phyloP scores from a whole-genome alignment of 1,140 invertebrate genomes.

The Eupristina koningsbergeri region DNA sequence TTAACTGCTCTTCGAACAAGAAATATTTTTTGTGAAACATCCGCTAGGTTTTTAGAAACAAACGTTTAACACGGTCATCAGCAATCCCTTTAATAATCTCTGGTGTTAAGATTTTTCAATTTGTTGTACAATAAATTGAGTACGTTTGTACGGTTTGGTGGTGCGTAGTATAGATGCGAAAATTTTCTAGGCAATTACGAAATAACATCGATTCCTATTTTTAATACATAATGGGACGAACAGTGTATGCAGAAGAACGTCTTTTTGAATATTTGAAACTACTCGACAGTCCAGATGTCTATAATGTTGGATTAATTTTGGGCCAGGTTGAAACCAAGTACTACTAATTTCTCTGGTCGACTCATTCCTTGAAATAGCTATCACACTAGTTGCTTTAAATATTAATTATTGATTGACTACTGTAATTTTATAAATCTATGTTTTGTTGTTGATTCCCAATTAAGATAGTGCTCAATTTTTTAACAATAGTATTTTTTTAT shows the following conservation, averaged over 20 bases:
- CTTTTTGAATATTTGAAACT: conserved; percentile 71
- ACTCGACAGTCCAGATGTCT: conserved; percentile 71
- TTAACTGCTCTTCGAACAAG: too few species aligned
- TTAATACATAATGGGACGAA: conserved; percentile 71
- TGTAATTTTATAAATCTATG: neutral
- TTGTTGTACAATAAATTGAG: conserved; percentile 21
- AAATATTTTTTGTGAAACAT: too few species aligned
- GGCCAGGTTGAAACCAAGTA: conserved; percentile 76
- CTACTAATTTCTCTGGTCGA: conserved; percentile 42
- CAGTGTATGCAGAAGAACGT: conserved; percentile 68
- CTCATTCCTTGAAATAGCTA: conserved; percentile 46
- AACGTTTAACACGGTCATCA: too few species aligned
- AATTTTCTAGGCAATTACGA: too few species aligned
- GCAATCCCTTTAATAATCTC: too few species aligned
- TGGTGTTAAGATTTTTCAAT: too few species aligned
- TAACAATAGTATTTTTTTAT: neutral
- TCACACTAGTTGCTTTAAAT: conserved; percentile 29
- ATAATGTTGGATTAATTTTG: conserved; percentile 79
- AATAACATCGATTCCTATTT: too few species aligned
- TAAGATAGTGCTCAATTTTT: neutral
- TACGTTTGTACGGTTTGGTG: neutral
- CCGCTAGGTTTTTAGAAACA: too few species aligned
- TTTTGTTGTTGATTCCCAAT: neutral
- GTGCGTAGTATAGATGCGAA: neutral
- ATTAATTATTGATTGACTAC: neutral